Evolutionary conservation across 2,797 vertebrate species (phyloP).

Genomic region (Nyctibius grandis): DNA sequence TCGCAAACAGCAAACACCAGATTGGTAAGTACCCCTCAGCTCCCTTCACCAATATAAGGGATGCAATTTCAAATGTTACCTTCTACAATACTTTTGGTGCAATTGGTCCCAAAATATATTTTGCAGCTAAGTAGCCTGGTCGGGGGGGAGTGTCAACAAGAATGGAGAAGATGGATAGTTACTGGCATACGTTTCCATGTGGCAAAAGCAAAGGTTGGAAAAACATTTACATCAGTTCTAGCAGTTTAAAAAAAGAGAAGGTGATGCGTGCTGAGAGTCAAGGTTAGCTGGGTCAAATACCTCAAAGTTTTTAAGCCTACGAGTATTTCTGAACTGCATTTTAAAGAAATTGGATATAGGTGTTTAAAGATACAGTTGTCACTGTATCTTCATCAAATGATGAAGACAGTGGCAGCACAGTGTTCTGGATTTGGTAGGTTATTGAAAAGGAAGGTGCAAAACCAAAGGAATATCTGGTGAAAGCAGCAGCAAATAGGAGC

Average conservation of each 20-base stretch:
- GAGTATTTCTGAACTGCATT: not conserved
- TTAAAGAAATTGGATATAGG: not conserved
- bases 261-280: not conserved
- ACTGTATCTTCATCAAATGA: not conserved
- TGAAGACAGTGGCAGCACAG: not conserved
- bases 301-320: not conserved
- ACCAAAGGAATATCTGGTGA: not conserved
- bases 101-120: not conserved
- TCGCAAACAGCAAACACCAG: slow-evolving; percentile 62
- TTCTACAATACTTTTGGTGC: not conserved
- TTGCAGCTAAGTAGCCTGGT: not conserved
- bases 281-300: not conserved
- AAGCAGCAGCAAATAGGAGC: not conserved
- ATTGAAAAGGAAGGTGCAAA: not conserved
- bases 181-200: not conserved
- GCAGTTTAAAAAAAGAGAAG: not conserved
- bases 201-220: not conserved
- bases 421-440: not conserved
- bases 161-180: not conserved
- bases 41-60: not conserved
- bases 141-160: not conserved
- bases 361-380: not conserved
- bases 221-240: not conserved
- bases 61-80: not conserved
- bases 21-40: slow-evolving; percentile 68